These are phyloP conservation scores for Sandelia bainsii DNA, from an alignment of 2,797 vertebrate genomes.

Conservation along the genomic window DNA sequence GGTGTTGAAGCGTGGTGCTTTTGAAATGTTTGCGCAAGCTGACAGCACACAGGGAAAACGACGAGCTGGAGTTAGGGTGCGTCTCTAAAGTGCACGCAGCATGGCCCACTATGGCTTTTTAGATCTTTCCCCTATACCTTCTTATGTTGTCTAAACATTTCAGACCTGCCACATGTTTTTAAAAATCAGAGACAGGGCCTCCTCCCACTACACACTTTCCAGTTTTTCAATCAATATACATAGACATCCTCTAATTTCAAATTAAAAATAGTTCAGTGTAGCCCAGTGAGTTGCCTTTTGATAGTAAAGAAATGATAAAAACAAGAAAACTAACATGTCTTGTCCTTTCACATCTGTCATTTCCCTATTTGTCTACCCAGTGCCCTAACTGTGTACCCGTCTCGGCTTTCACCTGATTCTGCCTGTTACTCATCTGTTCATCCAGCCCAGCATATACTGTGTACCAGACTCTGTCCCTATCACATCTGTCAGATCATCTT, in stretches of 20 bases:
- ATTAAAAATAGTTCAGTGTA: background rate
- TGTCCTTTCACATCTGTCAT: background rate
- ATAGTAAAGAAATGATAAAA: too few species aligned
- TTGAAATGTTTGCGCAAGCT: background rate
- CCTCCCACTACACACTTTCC: background rate
- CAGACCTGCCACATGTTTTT: background rate
- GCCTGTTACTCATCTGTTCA: background rate
- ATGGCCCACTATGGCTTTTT: background rate
- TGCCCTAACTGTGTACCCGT: background rate
- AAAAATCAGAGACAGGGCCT: too few species aligned
- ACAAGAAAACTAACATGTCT: background rate
- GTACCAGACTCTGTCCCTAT: too few species aligned
- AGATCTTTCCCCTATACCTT: background rate
- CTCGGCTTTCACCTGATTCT: background rate
- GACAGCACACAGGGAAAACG: background rate
- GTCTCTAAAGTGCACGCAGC: background rate
- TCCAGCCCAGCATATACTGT: background rate
- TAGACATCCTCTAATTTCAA: too few species aligned
- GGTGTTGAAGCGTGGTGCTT: background rate
- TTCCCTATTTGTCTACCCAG: background rate
- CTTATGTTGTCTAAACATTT: background rate
- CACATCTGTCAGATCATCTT: too few species aligned
- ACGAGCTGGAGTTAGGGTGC: background rate
- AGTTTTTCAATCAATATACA: too few species aligned
- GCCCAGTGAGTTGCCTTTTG: too few species aligned